These are phyloP conservation scores for Beaufortia kweichowensis DNA, from an alignment of 2,113 vertebrate species.

Conservation along the genomic window DNA sequence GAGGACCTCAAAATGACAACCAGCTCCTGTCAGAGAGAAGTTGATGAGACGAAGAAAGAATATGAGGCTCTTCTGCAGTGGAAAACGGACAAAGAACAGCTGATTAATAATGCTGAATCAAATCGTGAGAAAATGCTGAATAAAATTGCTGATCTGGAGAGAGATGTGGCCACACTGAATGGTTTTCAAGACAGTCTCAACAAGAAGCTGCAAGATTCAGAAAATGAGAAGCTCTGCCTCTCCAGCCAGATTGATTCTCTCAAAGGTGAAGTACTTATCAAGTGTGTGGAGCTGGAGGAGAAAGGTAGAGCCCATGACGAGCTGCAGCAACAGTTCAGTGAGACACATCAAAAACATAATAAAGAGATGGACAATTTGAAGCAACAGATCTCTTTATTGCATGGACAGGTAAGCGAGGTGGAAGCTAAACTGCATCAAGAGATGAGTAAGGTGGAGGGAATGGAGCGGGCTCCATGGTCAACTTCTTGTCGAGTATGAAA, in stretches of 20 bases:
- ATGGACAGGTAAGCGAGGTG: conserved; percentile 74
- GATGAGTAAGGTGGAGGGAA: conserved; percentile 66
- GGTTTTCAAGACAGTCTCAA: conserved; percentile 55
- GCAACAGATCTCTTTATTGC: conserved; percentile 64
- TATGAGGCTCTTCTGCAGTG: conserved; percentile 72
- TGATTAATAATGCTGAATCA: conserved; percentile 70
- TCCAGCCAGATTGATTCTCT: conserved; percentile 73
- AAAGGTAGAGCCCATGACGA: conserved; percentile 71
- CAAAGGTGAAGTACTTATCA: conserved; percentile 74
- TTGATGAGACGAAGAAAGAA: conserved; percentile 73
- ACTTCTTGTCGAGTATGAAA: conserved; percentile 73
- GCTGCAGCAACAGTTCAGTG: conserved; percentile 70
- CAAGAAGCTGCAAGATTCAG: conserved; percentile 61
- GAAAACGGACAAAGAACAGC: conserved; percentile 79
- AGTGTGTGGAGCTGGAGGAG: conserved; percentile 74
- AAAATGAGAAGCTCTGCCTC: conserved; percentile 74
- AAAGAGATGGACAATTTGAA: conserved; percentile 82
- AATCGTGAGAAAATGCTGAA: conserved; percentile 75
- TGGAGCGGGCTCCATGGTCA: conserved; percentile 69
- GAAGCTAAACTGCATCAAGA: conserved; percentile 73
- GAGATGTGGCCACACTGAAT: conserved; percentile 66
- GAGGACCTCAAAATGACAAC: conserved; percentile 71
- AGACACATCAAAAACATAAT: conserved; percentile 74
- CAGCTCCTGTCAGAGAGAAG: conserved; percentile 73
- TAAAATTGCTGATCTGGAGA: conserved; percentile 76